Base-by-base conservation (phyloP, 2,888 invertebrate species). In the Parnassius orleans region DNA sequence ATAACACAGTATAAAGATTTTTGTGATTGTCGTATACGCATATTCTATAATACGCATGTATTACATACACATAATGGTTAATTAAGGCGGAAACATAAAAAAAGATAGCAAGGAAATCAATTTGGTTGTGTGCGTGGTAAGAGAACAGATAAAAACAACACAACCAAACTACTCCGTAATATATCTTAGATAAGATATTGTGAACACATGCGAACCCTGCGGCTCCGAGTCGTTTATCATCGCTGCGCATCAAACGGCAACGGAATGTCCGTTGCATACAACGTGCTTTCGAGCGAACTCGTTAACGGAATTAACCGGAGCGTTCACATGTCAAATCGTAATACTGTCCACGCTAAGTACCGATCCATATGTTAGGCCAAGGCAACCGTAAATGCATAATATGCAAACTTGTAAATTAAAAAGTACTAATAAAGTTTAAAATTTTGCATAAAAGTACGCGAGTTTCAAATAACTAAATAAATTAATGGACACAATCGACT, bases 271-370 rank as follows among this genome's bases (percentile, higher is more conserved):
- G 19, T 12, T 43, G 42, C 50, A 51, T 33, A 24, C 43, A 54
- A 11, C 11, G 15, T 15, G 54, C 48, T 48, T 51, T 51, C 65
- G 62, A 64, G 64, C 63, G 68, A 66, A 67, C 60, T 72, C 70
- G 70, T 72, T 69, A 69, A 64, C 67, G 69, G 68, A 69, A 72
- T 72, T 70, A 69, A 66, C 66, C 67, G 51, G 55, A 55, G 60
- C 55, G 51, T 60, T 55, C 55, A 55, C 55, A 60, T 60, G 60
- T 60, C 60, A 55, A 60, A 55, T 55, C 60, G 50, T 50, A 60
- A 55, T 50, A 60, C 44, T 55, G 55, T 50, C 55, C 55, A 54
- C 44, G 55, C 43, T 60, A 33, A 51, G 44, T 44, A 51, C 43
- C 55, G 51, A 33, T 60, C 55, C 41, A 55, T 50, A 42, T 55